These are phyloP conservation scores for Serrognathus titanus DNA, from an alignment of 2,888 invertebrate genomes.

Conservation along the genomic window DNA sequence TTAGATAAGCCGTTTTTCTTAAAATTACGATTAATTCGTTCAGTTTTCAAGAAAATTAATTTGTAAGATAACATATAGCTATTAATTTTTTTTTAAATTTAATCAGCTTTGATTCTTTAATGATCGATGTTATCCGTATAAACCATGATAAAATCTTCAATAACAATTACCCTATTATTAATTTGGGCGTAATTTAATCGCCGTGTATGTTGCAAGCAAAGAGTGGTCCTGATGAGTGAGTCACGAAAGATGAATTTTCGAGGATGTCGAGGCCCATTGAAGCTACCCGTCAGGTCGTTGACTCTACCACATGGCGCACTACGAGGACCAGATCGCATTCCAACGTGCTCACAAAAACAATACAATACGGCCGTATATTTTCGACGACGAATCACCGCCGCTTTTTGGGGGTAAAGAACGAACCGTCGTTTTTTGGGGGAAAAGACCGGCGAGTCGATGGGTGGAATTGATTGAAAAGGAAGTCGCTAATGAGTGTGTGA, in stretches of 20 bases:
- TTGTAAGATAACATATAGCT: too few relatives aligned
- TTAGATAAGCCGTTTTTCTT: too few relatives aligned
- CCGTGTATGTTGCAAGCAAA: background rate
- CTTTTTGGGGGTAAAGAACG: background rate
- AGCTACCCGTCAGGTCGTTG: slow-evolving; percentile 32
- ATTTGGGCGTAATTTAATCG: background rate
- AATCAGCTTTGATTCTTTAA: too few relatives aligned
- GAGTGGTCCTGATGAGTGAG: slow-evolving; percentile 4
- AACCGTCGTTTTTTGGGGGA: background rate
- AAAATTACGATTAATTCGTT: too few relatives aligned
- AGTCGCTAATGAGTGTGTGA: too few relatives aligned
- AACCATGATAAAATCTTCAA: too few relatives aligned
- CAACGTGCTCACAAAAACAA: slow-evolving; percentile 30
- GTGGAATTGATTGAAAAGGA: background rate
- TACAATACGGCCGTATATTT: slow-evolving; percentile 20
- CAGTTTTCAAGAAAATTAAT: too few relatives aligned
- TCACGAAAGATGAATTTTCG: slow-evolving; percentile 18
- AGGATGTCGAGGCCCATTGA: slow-evolving; percentile 22
- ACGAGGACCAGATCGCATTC: slow-evolving; percentile 34
- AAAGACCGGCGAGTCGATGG: background rate
- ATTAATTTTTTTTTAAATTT: too few relatives aligned
- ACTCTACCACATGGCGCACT: slow-evolving; percentile 35
- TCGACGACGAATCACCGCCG: too few relatives aligned
- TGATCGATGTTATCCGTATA: too few relatives aligned
- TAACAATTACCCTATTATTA: too few relatives aligned